Base-by-base conservation (phyloP, 2,888 invertebrate species). In the Parthenolecanium corni region DNA sequence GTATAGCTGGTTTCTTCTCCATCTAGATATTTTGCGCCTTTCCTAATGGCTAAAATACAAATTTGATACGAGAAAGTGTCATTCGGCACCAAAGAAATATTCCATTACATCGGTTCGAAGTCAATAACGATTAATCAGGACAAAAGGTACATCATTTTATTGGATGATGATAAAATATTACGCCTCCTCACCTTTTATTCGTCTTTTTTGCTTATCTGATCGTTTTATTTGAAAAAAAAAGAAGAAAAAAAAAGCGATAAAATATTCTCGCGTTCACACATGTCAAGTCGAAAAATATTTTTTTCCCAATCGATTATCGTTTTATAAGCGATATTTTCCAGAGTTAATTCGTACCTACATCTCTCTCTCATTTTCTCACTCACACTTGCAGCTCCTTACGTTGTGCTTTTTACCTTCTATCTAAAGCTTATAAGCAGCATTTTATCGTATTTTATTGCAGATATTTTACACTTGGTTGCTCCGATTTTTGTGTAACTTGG, bases 221-320 rank as follows among this genome's bases (percentile, higher is more conserved):
- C 47, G 16, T n/a, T n/a, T 36, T n/a, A 21, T 49, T 49, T 31
- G 25, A 38, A 31, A 31, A 31, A 36, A 31, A 38, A 36, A 21
- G 40, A 49, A 49, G 18, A 36, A 51, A 51, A 36, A 23, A 61
- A 51, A 49, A 51, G 61, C 49, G 61, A 61, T 61, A 61, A 61
- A 61, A 61, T 61, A 61, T 40, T 53, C 58, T 47, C 20, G 9
- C 61, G 40, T 61, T 61, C 51, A 51, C 49, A 40, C 40, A 51
- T 61, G 61, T 58, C 58, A 58, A 21, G 12, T 14, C 25, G 20
- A 52, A 52, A 9, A 52, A n/a, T 18, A 31, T 52, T 52, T 44
- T 16, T 18, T 52, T 52, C 38, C 16, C 21, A n/a, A 36, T 38
- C 54, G 54, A 54, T 54, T 54, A 54, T 14, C 36, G 21, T 20